Evolutionary conservation across 2,888 invertebrate genomes (phyloP), one percentile per base, ranked within the genome.

Genomic region (Rotaria sp.): DNA sequence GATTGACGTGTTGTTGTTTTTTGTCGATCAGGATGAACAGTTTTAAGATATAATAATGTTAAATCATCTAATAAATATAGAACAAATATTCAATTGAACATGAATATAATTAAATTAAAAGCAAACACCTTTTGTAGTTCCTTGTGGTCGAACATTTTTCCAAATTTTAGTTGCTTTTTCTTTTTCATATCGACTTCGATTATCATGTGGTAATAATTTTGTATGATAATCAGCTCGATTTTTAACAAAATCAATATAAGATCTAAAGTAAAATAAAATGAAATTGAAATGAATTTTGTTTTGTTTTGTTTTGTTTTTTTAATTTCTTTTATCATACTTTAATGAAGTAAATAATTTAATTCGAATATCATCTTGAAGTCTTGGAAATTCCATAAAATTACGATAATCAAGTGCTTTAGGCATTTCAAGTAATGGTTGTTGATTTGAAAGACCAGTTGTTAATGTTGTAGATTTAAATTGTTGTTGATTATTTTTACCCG

Each of bases 151-250:
- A 21, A n/a, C 59, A 41, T 85, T 45, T 84, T 85, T 52, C 41
- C 85, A 35, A 38, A 85, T 85, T 85, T 85, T 85, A 30, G 52
- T 80, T 57, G 67, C n/a, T 21, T 55, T 75, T 48, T 75, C 48
- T 84, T 89, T 89, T 88, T 91, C 91, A 84, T 89, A 89, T 84
- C 90, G 89, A 48, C 88, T 88, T 11, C 90, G 88, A 1, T 90
- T 90, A 87, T 91, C 91, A 35, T 88, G 87, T 30, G 89, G 88
- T 85, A 88, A 87, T 88, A 90, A 88, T 59, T 85, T 57, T 35
- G 75, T 38, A 75, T 86, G 86, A 84, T 84, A 75, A 85, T 86
- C 86, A 30, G 86, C 86, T 86, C 86, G 74, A 75, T 85, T 45
- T 38, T 57, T 59, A 80, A 86, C 85, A 48, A 75, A 86, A 35